Evolutionary conservation across 1,140 invertebrate genomes (phyloP), one percentile per base, ranked within the genome.

Genomic region (Danaus plexippus): DNA sequence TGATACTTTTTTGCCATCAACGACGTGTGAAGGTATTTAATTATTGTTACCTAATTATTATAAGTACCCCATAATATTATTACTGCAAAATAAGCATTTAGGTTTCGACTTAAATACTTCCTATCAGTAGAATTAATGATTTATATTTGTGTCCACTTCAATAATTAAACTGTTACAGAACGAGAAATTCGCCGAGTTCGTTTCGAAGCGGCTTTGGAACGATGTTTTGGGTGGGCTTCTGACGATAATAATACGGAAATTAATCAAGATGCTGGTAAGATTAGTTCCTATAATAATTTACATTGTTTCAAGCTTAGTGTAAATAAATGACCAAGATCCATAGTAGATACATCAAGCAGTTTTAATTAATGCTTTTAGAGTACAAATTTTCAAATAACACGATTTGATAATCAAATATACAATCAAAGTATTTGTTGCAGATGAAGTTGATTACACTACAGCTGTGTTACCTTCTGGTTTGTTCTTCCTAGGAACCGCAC

Each of bases 141-240:
- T 47, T 47, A 8, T 2, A 44, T n/a, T 12, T 44, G 8, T 44
- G 43, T 44, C 11, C 10, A 44, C 4, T n/a, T n/a, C 1, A 2
- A 44, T 44, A n/a, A 44, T n/a, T n/a, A 44, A 44, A 44, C 11
- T 44, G 8, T 89, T 90, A 22, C 69, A 96, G 95, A 96, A 75
- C 90, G 95, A 44, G 94, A 97, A 73, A 88, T 92, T 10, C 89
- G 93, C 15, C 96, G 95, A 73, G 88, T 88, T 2, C 89, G 92
- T 66, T 98, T 96, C 96, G 95, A 96, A 77, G 91, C 92, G 80
- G 95, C 94, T 7, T 91, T 98, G 1, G 88, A 94, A 52, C 89
- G 92, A 67, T 95, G 94, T 71, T 89, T 96, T 71, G 91, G 91
- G 47, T 98, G 96, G 96, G 89, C 67, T 4, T 64, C 64, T n/a